Base-by-base conservation (phyloP, 2,113 vertebrate species). In the Melanerpes aurifrons region DNA sequence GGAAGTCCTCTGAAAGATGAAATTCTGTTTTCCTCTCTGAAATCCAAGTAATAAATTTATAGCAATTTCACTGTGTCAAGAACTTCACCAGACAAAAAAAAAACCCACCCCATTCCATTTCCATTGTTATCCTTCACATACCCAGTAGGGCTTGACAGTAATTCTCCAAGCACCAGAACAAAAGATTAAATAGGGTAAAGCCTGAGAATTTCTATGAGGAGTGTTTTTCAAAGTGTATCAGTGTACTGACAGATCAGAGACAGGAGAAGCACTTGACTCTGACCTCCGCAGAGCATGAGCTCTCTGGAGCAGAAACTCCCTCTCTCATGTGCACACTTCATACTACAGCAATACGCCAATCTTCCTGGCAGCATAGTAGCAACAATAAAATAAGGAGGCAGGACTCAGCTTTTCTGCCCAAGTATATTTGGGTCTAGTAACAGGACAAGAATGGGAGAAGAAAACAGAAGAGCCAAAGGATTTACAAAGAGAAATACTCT, bases 191-290 rank as follows among this genome's bases (percentile, higher is more conserved):
- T 2, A 43, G 32, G 17, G 63, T 24, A 75, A 70, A 85, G 64
- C n/a, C 37, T 8, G 15, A 47, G 68, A 75, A 90, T 73, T 92
- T 93, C 66, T 79, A 72, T 12, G 31, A 88, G 66, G 43, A 77
- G 47, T 75, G 50, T 40, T 94, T 94, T 84, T 19, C 74, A 31
- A 79, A 91, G 56, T 18, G 61, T 37, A 73, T 79, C 92, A 79
- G 50, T 3, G 1, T 69, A 32, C 24, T 91, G 94, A 89, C 84
- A 94, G 74, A 91, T 92, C 91, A 94, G 68, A 94, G 92, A 59
- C 70, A 66, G 69, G 45, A 89, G 73, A 56, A 59, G 63, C 70
- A 76, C 81, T 82, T 32, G 86, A 82, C 92, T 84, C 68, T 86
- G 87, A 94, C 87, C 88, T 95, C 86, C 1, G 2, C 53, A 82